A percentile compares a stretch with the other conserved stretches of the same genome.
phyloP scores from a whole-genome alignment of 1,140 invertebrate species.

The Trichonephila clavipes region DNA sequence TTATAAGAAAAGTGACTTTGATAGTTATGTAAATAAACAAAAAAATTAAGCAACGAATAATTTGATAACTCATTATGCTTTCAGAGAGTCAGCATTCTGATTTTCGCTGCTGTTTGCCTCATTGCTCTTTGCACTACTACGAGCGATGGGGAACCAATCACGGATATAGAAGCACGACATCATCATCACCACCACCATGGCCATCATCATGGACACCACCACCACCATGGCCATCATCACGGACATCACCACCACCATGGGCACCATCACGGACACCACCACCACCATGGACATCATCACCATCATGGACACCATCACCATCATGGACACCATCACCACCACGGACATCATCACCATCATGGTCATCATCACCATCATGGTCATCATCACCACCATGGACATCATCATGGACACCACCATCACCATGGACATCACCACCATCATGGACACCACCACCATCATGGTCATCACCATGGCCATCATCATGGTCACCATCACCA shows the following conservation, averaged over 20 bases:
- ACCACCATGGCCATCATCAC: neutral
- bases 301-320: conserved; percentile 13
- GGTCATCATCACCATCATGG: neutral
- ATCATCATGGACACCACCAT: conserved; percentile 45
- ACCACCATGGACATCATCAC: neutral
- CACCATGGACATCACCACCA: conserved; percentile 41
- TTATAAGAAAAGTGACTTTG: too few relatives aligned
- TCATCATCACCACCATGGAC: neutral
- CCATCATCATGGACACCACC: conserved; percentile 15
- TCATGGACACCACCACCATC: neutral
- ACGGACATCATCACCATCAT: conserved; percentile 1
- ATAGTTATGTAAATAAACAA: too few relatives aligned
- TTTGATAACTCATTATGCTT: neutral
- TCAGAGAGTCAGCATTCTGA: neutral
- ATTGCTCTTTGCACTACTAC: neutral
- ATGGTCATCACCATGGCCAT: conserved; percentile 29
- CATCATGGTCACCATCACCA: conserved; percentile 14
- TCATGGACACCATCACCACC: neutral
- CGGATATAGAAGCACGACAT: conserved; percentile 16
- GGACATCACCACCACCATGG: neutral
- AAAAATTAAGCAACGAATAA: too few relatives aligned
- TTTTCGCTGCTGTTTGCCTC: conserved; percentile 38
- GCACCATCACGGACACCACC: neutral
- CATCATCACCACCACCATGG: conserved; percentile 54
- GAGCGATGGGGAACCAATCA: neutral